Percentiles rank a stretch among this genome's conserved stretches.
Conservation (phyloP, 2,888 invertebrate genomes). For the Parnassius smintheus region DNA sequence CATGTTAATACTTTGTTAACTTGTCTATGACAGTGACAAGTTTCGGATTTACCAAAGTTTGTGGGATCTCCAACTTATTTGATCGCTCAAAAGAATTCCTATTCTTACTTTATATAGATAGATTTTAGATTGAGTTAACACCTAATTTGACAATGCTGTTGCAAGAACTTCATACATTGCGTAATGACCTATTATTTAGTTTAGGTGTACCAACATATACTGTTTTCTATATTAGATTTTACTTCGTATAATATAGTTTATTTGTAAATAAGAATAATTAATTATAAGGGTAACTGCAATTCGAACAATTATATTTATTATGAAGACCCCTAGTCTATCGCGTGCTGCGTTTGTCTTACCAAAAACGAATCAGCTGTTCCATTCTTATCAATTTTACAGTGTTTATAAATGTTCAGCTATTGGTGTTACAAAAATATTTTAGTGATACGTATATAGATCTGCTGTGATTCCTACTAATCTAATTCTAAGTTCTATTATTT, state of each 20-base stretch:
- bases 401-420: constrained; percentile 26
- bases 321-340: constrained; percentile 52
- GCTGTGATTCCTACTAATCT: constrained; percentile 70
- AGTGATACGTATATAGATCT: constrained; percentile 51
- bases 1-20: no score
- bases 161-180: neutral
- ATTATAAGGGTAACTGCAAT: constrained; percentile 12
- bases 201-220: no score
- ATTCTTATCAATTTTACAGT: neutral
- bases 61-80: constrained; percentile 21
- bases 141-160: neutral
- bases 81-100: constrained; percentile 47
- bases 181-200: no score
- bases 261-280: neutral
- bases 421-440: constrained; percentile 35
- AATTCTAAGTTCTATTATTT: constrained; percentile 39
- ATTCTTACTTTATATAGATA: constrained; percentile 5
- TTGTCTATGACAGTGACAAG: no score
- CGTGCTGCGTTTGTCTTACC: constrained; percentile 21
- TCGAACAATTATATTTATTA: constrained; percentile 46
- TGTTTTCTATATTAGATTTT: no score
- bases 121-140: neutral
- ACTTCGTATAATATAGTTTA: neutral
- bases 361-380: constrained; percentile 19
- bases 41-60: constrained; percentile 17